Percentiles rank a stretch among this genome's conserved stretches.
Evolutionary conservation across 2,113 vertebrate species (phyloP).

Genomic region (Pseudopipra pipra): DNA sequence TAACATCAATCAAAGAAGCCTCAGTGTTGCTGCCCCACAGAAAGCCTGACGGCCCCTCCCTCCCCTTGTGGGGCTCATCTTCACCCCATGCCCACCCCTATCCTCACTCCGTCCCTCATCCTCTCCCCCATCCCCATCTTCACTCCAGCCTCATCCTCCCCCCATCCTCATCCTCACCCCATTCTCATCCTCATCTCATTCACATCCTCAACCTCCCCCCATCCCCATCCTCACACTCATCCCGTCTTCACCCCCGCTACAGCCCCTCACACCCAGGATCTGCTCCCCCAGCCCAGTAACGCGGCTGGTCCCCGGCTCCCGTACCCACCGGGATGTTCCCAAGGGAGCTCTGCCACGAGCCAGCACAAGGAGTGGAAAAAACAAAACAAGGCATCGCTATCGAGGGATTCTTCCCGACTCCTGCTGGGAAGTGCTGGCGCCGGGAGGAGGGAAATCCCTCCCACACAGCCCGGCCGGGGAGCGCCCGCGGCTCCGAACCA

Average conservation of each 20-base stretch:
- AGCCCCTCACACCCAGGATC: neutral
- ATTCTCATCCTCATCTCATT: too few relatives aligned
- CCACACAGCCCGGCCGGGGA: neutral
- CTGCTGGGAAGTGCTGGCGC: neutral
- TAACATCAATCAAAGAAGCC: neutral
- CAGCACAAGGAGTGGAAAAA: neutral
- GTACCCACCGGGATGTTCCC: neutral
- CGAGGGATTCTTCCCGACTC: neutral
- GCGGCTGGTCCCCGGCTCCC: neutral
- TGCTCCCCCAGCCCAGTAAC: neutral
- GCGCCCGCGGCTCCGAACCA: neutral
- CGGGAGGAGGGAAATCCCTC: neutral
- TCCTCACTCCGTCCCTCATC: neutral
- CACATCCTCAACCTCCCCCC: too few relatives aligned
- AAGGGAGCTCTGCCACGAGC: neutral
- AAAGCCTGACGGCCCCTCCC: neutral
- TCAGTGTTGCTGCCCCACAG: neutral
- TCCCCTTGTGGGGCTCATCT: neutral
- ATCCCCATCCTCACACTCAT: neutral
- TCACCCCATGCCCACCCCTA: neutral
- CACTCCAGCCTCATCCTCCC: neutral
- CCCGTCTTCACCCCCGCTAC: neutral
- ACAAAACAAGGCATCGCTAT: neutral
- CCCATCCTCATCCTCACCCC: neutral
- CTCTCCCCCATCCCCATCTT: neutral